Conservation (phyloP, 2,113 vertebrate species). For the Propithecus coquereli region DNA sequence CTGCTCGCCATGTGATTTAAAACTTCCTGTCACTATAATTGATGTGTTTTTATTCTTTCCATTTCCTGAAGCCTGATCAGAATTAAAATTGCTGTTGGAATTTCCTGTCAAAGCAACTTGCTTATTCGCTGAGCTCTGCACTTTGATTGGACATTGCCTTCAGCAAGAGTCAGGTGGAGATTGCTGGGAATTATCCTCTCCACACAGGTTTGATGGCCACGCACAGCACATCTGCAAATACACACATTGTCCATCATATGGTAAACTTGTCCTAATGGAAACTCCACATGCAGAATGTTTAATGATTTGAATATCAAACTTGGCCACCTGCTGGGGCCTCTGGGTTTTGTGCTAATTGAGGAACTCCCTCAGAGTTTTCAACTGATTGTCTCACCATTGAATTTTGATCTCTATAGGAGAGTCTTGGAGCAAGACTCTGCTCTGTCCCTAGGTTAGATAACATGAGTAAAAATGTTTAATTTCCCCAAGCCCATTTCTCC, state of each 20-base stretch:
- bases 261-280: slow-evolving; percentile 87
- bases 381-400: slow-evolving; percentile 75
- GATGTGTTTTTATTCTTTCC: slow-evolving; percentile 95
- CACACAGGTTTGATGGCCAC: slow-evolving; percentile 74
- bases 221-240: slow-evolving; percentile 87
- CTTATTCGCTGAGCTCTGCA: slow-evolving; percentile 88
- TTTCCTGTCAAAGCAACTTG: slow-evolving; percentile 96
- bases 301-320: slow-evolving; percentile 83
- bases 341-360: slow-evolving; percentile 87
- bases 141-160: slow-evolving; percentile 90
- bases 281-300: slow-evolving; percentile 83
- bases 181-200: slow-evolving; percentile 83
- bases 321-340: slow-evolving; percentile 87
- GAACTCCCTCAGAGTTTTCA: slow-evolving; percentile 77
- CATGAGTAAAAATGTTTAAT: background rate
- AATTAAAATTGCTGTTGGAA: slow-evolving; percentile 95
- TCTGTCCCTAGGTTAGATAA: background rate
- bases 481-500: background rate
- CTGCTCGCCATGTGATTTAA: slow-evolving; percentile 93
- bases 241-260: slow-evolving; percentile 86
- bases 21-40: slow-evolving; percentile 95
- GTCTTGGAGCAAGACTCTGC: background rate
- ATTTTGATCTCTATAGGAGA: background rate
- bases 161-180: slow-evolving; percentile 81
- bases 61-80: slow-evolving; percentile 96